Evolutionary conservation across 1,140 invertebrate species (phyloP).

Genomic region (Macrobrachium nipponense): DNA sequence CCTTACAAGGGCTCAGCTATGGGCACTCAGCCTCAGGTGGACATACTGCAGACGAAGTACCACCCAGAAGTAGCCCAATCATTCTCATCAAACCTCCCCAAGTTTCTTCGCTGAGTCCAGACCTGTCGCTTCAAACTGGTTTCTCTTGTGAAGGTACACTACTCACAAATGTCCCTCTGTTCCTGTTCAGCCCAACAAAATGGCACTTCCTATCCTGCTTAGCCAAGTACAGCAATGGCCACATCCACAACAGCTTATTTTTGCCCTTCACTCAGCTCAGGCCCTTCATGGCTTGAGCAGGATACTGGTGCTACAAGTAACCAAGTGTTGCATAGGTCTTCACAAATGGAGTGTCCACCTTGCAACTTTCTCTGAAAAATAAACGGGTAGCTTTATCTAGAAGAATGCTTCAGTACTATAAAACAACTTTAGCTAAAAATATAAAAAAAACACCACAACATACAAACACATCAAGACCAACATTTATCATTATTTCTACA

Average conservation of each 20-base stretch:
- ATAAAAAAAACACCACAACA: neutral
- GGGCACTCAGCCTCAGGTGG: constrained; percentile 53
- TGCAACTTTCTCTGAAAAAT: constrained; percentile 83
- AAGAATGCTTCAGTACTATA: neutral
- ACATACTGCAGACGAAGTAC: constrained; percentile 39
- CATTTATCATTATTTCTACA: no score
- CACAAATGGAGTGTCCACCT: constrained; percentile 86
- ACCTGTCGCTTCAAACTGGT: constrained; percentile 41
- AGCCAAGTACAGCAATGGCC: neutral
- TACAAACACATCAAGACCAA: no score
- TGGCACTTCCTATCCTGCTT: neutral
- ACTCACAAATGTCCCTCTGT: constrained; percentile 25
- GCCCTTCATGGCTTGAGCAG: constrained; percentile 21
- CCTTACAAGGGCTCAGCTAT: constrained; percentile 57
- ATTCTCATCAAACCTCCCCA: constrained; percentile 18
- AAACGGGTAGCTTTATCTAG: constrained; percentile 65
- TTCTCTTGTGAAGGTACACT: constrained; percentile 15
- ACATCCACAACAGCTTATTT: constrained; percentile 6
- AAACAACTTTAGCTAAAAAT: neutral
- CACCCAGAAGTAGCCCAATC: neutral
- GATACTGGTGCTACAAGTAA: constrained; percentile 78
- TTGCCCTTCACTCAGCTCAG: constrained; percentile 12
- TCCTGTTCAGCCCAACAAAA: constrained; percentile 8
- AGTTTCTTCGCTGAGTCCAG: constrained; percentile 46
- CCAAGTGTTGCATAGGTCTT: constrained; percentile 90